Percentiles rank a stretch among this genome's conserved stretches.
Evolutionary conservation across 2,797 vertebrate species (phyloP).

Genomic region (Holocentrus rufus): DNA sequence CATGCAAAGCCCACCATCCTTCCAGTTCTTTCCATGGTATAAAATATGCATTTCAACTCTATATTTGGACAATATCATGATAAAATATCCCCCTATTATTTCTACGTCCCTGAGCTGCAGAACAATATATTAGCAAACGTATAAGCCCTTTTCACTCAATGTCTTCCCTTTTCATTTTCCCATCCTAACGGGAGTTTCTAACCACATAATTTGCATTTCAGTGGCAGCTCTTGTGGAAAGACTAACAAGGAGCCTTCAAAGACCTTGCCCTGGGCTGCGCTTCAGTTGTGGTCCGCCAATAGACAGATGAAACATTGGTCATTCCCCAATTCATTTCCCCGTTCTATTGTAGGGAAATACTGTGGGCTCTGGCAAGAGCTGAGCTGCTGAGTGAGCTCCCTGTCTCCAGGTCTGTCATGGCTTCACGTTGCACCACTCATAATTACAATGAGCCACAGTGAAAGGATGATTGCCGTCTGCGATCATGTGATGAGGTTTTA

Average conservation of each 20-base stretch:
- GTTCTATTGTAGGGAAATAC: slow-evolving; percentile 53
- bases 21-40: slow-evolving; percentile 10
- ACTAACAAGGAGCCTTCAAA: slow-evolving; percentile 62
- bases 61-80: slow-evolving; percentile 36
- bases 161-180: slow-evolving; percentile 52
- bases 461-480: slow-evolving; percentile 27
- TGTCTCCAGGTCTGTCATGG: slow-evolving; percentile 46
- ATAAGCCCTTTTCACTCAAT: slow-evolving; percentile 32
- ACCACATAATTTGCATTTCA: slow-evolving; percentile 65
- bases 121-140: slow-evolving; percentile 30
- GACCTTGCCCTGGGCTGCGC: slow-evolving; percentile 38
- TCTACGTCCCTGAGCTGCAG: slow-evolving; percentile 20
- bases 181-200: slow-evolving; percentile 25
- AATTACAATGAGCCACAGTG: slow-evolving; percentile 12
- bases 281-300: slow-evolving; percentile 56
- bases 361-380: slow-evolving; percentile 38
- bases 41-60: slow-evolving; percentile 43
- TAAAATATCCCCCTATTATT: slow-evolving; percentile 7
- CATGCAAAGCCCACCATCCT: slow-evolving; percentile 18
- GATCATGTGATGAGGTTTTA: slow-evolving; percentile 25
- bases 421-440: slow-evolving; percentile 8
- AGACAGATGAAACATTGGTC: slow-evolving; percentile 63
- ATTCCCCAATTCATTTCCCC: slow-evolving; percentile 45
- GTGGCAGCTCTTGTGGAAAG: slow-evolving; percentile 52
- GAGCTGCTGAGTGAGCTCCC: slow-evolving; percentile 27